These are phyloP conservation scores for Laothoe populi DNA, from an alignment of 2,888 invertebrate species.

Conservation along the genomic window DNA sequence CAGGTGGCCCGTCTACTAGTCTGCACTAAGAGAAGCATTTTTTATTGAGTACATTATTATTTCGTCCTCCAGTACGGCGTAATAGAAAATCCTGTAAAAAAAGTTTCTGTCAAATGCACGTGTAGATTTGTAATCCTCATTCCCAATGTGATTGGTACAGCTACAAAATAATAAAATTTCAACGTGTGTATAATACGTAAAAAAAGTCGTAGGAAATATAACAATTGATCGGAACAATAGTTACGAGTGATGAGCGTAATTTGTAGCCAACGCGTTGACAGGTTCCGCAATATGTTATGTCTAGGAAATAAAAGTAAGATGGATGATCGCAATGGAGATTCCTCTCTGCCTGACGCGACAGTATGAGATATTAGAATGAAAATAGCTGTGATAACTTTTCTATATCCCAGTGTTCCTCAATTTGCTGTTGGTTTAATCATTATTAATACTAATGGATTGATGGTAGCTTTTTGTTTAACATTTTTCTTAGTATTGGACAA, in stretches of 20 bases:
- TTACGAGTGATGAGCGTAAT: slow-evolving; percentile 19
- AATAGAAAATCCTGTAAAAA: too few species aligned
- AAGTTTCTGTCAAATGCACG: background rate
- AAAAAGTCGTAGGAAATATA: background rate
- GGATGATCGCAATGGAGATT: slow-evolving; percentile 14
- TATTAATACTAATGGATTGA: too few species aligned
- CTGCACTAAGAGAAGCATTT: too few species aligned
- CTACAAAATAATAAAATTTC: too few species aligned
- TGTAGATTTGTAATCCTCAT: too few species aligned
- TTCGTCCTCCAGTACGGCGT: too few species aligned
- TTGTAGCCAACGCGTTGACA: slow-evolving; percentile 15
- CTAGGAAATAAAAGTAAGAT: slow-evolving; percentile 23
- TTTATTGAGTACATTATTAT: too few species aligned
- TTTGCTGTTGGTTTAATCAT: too few species aligned
- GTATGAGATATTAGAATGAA: background rate
- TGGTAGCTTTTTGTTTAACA: too few species aligned
- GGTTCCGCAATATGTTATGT: slow-evolving; percentile 18
- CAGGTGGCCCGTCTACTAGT: too few species aligned
- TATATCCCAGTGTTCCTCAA: background rate
- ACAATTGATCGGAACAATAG: slow-evolving; percentile 20
- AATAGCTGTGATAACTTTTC: background rate
- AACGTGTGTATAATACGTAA: background rate
- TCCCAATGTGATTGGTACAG: background rate
- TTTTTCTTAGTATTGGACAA: too few species aligned
- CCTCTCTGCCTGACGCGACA: background rate